Base-by-base conservation (phyloP, 2,888 invertebrate genomes). In the Eristalis pertinax region DNA sequence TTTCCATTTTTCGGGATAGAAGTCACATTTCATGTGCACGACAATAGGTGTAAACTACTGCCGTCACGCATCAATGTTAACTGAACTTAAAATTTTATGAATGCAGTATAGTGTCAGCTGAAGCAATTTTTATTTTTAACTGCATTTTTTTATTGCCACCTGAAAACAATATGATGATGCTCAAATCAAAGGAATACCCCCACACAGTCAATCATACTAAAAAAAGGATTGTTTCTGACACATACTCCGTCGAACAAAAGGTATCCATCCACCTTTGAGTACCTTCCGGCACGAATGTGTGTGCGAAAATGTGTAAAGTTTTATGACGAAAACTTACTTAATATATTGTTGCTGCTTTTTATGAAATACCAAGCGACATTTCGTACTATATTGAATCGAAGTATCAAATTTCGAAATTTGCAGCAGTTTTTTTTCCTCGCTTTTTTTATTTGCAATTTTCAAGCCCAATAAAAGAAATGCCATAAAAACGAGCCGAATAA, bases 401-500 rank as follows among this genome's bases (percentile, higher is more conserved):
- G n/a, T 60, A 68, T 50, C 26, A 77, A 26, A 63, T 22, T 67
- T 26, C 24, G 60, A 24, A 41, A 43, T 76, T 76, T 65, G 38
- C 68, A 60, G 38, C 69, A 26, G 43, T 50, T 22, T 58, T 64
- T 64, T 4, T 19, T n/a, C n/a, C n/a, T 26, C 26, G 32, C 8
- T 32, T 29, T 29, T 68, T 80, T 75, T 84, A 70, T 80, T 62
- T 41, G 65, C 62, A 67, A 70, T 82, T 82, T 82, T 82, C 76
- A 76, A 76, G 70, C 41, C 22, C 62, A 84, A 72, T 80, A 75
- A 84, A 80, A 63, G 22, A 67, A 62, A 67, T 72, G 41, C 75
- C 70, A 75, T 84, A 79, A 84, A 79, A 74, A 75, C 79, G 50
- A 74, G 74, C 60, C 74, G 69, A 75, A 84, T 65, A 75, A 72